Percentiles rank a stretch among this genome's conserved stretches.
Evolutionary conservation across 2,113 vertebrate species (phyloP).

Genomic region (Neotragus moschatus): DNA sequence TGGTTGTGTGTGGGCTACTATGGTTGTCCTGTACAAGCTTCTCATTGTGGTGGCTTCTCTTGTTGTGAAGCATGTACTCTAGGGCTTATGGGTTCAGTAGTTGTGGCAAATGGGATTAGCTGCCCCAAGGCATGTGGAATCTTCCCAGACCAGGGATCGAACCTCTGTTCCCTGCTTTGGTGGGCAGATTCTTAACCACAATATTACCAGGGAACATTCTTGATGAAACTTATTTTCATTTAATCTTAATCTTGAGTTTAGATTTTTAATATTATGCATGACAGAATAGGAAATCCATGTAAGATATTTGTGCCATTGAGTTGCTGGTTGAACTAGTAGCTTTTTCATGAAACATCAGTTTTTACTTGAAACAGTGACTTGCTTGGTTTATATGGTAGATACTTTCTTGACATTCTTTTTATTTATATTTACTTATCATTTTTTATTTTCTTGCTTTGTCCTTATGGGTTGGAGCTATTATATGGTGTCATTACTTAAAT

Average conservation of each 20-base stretch:
- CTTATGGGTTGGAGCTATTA: background rate
- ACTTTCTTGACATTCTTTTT: background rate
- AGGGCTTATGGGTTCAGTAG: background rate
- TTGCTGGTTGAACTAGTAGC: background rate
- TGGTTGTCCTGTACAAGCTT: background rate
- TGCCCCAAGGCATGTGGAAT: background rate
- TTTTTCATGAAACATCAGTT: background rate
- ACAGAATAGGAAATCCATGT: background rate
- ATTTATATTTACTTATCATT: background rate
- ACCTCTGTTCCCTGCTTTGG: background rate
- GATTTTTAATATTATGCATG: background rate
- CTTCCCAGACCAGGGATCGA: background rate
- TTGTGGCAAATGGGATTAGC: background rate
- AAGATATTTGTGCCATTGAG: background rate
- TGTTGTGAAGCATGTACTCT: background rate
- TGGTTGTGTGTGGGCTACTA: background rate
- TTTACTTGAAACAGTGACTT: background rate
- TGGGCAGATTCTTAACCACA: background rate
- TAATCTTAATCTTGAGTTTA: background rate
- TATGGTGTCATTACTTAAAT: background rate
- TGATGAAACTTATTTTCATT: background rate
- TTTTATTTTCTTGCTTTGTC: background rate
- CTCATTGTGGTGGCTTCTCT: background rate
- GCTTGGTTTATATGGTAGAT: background rate
- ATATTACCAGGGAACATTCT: background rate